Conservation (phyloP, 2,888 invertebrate species). For the Agelastica alni region DNA sequence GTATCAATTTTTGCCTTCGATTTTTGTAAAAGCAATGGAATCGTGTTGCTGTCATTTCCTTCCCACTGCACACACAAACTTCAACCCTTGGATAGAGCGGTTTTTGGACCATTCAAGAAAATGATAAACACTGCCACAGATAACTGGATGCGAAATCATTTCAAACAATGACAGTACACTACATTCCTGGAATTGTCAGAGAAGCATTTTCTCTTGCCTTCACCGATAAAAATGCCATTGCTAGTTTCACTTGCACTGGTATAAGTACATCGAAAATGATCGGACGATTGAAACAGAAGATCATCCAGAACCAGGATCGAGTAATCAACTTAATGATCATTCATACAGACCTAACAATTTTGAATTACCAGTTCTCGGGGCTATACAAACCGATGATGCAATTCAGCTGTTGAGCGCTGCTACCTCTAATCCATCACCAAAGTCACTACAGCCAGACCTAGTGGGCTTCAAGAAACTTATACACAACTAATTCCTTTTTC, state of each 20-base stretch:
- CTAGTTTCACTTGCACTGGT: slow-evolving; percentile 3
- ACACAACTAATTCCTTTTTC: background rate
- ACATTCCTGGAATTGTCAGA: slow-evolving; percentile 5
- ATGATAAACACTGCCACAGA: slow-evolving; percentile 7
- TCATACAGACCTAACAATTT: no score
- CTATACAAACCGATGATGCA: background rate
- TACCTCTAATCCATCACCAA: background rate
- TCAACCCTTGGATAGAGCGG: background rate
- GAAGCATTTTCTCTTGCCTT: slow-evolving; percentile 8
- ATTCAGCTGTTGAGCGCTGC: background rate
- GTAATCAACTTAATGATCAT: background rate
- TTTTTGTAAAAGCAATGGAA: slow-evolving; percentile 6
- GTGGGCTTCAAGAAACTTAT: background rate
- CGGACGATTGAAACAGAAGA: background rate
- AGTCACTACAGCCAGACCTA: background rate
- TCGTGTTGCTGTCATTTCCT: background rate
- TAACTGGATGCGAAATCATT: slow-evolving; percentile 6
- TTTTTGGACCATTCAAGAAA: background rate
- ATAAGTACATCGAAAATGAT: background rate
- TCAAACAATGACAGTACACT: slow-evolving; percentile 3
- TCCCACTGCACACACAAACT: slow-evolving; percentile 2
- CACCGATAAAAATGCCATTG: slow-evolving; percentile 7
- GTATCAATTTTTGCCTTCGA: background rate
- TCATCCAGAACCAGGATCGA: no score
- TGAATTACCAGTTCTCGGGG: background rate